phyloP scores from a whole-genome alignment of 2,113 vertebrate species.

The Penelope pileata region DNA sequence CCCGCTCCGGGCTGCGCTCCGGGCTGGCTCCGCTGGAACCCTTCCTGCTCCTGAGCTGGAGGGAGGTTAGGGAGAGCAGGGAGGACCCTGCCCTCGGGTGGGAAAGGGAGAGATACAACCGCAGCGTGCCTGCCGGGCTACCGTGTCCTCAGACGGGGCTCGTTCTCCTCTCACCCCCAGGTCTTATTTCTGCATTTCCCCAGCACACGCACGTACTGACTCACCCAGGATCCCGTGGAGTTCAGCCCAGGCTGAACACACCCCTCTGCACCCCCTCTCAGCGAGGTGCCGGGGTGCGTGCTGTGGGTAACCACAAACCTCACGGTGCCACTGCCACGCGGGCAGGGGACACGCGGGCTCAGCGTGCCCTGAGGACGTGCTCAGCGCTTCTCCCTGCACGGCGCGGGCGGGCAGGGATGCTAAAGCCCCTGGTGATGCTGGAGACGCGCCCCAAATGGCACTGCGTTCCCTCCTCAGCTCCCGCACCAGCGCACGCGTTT shows the following conservation, averaged over 20 bases:
- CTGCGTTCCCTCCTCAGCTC: not conserved
- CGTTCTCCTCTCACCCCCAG: constrained; percentile 20
- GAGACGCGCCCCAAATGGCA: not conserved
- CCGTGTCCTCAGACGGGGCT: not conserved
- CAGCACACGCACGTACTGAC: constrained; percentile 20
- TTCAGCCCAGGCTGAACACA: not conserved
- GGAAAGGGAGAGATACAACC: constrained; percentile 11
- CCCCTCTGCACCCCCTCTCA: not conserved
- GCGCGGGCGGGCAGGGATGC: not conserved
- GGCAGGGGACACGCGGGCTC: not conserved
- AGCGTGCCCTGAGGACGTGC: not conserved
- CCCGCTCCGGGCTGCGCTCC: not conserved
- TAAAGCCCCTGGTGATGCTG: not conserved
- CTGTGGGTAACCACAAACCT: not conserved
- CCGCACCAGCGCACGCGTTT: not conserved
- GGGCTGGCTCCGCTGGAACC: not conserved
- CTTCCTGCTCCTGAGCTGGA: not conserved
- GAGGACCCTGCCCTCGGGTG: not conserved
- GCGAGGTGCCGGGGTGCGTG: not conserved
- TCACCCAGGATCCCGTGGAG: not conserved
- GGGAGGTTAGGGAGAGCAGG: not conserved
- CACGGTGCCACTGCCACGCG: not conserved
- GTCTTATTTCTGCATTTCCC: constrained; percentile 24
- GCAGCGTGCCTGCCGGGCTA: constrained; percentile 17
- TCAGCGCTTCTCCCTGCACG: no score